Conservation (phyloP, 2,797 vertebrate species). For the Spondyliosoma cantharus region DNA sequence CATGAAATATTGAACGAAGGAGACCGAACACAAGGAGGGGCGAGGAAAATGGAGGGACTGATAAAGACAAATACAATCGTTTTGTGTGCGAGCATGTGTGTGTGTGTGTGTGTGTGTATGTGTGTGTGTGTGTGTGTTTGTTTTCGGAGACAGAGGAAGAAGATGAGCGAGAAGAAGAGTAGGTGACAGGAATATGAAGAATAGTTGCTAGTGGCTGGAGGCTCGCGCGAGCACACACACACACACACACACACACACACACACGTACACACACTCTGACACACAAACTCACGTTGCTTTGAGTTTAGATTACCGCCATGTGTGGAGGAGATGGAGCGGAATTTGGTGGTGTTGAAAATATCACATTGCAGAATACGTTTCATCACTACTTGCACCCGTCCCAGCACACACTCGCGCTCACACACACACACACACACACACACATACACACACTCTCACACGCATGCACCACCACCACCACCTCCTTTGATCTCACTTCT, state of each 20-base stretch:
- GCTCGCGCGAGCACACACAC: conserved; percentile 37
- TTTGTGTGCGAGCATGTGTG: conserved; percentile 69
- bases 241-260: conserved; percentile 15
- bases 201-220: conserved; percentile 60
- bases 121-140: conserved; percentile 23
- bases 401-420: conserved; percentile 17
- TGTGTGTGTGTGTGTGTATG: conserved; percentile 49
- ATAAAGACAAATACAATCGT: conserved; percentile 88
- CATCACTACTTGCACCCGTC: conserved; percentile 59
- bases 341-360: conserved; percentile 78
- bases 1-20: conserved; percentile 88
- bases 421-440: conserved; percentile 12
- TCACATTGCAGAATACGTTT: conserved; percentile 78
- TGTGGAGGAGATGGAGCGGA: conserved; percentile 71
- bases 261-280: conserved; percentile 2
- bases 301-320: conserved; percentile 75
- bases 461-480: conserved; percentile 5
- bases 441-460: conserved; percentile 4
- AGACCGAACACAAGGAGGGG: conserved; percentile 82
- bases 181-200: conserved; percentile 77
- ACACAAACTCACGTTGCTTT: conserved; percentile 53
- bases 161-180: conserved; percentile 69
- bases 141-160: conserved; percentile 59
- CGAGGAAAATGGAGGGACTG: conserved; percentile 84
- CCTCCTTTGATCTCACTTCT: conserved; percentile 81